Percentiles rank a stretch among this genome's conserved stretches.
phyloP scores from a whole-genome alignment of 2,797 vertebrate species.

The Silurus aristotelis region DNA sequence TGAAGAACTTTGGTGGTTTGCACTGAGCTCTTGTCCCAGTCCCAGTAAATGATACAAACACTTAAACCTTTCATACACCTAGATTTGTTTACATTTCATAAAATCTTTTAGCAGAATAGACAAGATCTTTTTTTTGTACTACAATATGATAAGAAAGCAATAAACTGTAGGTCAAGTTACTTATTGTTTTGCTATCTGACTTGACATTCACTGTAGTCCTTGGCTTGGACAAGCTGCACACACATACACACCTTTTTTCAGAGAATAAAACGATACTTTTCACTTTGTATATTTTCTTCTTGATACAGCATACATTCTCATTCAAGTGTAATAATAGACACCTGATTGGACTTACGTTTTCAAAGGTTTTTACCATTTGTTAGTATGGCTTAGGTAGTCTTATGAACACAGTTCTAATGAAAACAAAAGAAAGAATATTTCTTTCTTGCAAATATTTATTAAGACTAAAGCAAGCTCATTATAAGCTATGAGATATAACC shows the following conservation, averaged over 20 bases:
- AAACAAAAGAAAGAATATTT: background rate
- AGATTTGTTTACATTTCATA: background rate
- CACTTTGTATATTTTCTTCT: background rate
- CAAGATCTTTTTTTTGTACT: background rate
- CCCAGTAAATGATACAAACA: background rate
- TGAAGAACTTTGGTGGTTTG: background rate
- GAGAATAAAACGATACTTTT: background rate
- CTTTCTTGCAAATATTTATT: background rate
- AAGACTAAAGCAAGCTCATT: background rate
- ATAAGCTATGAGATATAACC: background rate
- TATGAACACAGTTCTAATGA: background rate
- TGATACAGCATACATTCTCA: background rate
- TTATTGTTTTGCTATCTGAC: background rate
- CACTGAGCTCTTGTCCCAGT: background rate
- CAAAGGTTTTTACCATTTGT: background rate
- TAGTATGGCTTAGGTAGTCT: background rate
- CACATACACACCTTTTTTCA: slow-evolving; percentile 1
- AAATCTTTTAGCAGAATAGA: background rate
- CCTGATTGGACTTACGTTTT: background rate
- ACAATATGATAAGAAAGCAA: background rate
- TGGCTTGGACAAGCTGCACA: slow-evolving; percentile 23
- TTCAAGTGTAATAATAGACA: background rate
- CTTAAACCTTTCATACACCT: background rate
- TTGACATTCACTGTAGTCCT: slow-evolving; percentile 32
- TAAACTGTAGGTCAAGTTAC: background rate